Conservation (phyloP, 2,888 invertebrate species). For the Drosophila anomalata region DNA sequence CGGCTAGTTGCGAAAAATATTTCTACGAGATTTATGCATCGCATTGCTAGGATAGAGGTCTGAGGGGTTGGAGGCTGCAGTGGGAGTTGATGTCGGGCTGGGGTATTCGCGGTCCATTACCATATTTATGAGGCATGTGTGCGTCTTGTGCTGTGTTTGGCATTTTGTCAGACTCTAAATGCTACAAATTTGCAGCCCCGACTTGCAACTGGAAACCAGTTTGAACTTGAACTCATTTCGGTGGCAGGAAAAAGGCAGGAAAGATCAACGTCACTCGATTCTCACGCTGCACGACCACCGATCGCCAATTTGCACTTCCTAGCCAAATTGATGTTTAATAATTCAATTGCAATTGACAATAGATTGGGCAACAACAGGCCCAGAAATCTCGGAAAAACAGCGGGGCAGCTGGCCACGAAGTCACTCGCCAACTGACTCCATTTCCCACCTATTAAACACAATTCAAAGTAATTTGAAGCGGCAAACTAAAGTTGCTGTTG, state of each 20-base stretch:
- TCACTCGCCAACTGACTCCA: constrained; percentile 61
- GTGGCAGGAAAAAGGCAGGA: constrained; percentile 62
- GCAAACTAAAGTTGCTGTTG: constrained; percentile 35
- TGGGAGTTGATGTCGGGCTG: neutral
- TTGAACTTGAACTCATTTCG: constrained; percentile 71
- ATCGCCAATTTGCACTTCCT: constrained; percentile 70
- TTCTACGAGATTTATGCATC: constrained; percentile 71
- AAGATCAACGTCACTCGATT: constrained; percentile 54
- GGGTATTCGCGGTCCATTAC: constrained; percentile 54
- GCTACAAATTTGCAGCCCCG: constrained; percentile 66
- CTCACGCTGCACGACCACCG: constrained; percentile 63
- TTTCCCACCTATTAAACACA: constrained; percentile 79
- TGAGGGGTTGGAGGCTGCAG: constrained; percentile 8
- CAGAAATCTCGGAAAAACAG: constrained; percentile 20
- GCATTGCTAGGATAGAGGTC: constrained; percentile 6
- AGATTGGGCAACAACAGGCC: constrained; percentile 40
- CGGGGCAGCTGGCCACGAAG: constrained; percentile 45
- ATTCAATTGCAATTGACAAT: constrained; percentile 68
- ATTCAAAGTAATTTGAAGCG: constrained; percentile 75
- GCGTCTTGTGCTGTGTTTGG: constrained; percentile 41
- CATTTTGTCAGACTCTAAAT: constrained; percentile 71
- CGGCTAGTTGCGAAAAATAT: constrained; percentile 61
- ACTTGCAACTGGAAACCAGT: constrained; percentile 36
- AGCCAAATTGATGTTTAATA: constrained; percentile 72
- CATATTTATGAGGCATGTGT: constrained; percentile 69